Evolutionary conservation across 2,113 vertebrate species (phyloP).

Genomic region (Phylloscopus trochilus): DNA sequence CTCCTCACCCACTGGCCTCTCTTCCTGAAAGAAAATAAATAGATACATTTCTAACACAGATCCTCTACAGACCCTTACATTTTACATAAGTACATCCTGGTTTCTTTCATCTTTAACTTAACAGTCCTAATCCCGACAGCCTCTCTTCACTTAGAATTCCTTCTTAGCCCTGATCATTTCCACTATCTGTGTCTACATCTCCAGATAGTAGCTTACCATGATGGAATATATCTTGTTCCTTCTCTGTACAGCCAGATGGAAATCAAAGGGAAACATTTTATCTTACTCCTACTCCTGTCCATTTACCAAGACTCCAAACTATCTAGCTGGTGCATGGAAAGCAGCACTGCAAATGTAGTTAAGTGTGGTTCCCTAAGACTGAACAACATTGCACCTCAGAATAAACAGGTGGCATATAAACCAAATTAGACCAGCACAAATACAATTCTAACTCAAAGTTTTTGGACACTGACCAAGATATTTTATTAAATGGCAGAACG

Average conservation of each 20-base stretch:
- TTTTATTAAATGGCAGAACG: rapidly evolving
- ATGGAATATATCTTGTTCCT: not conserved
- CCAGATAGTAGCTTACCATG: not conserved
- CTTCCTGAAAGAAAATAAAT: not conserved
- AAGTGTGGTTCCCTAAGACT: not conserved
- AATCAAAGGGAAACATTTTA: slow-evolving; percentile 21
- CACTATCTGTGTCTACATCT: not conserved
- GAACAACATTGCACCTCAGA: not conserved
- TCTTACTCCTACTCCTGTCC: slow-evolving; percentile 16
- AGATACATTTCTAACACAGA: not conserved
- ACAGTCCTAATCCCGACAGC: not conserved
- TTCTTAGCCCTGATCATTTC: not conserved
- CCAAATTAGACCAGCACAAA: not conserved
- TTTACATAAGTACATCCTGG: not conserved
- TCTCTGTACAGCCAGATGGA: slow-evolving; percentile 29
- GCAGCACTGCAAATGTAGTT: not conserved
- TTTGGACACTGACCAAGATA: not conserved
- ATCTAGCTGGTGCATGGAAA: not conserved
- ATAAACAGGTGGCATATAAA: not conserved
- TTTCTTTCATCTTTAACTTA: not conserved
- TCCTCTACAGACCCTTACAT: not conserved
- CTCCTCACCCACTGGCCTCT: not conserved
- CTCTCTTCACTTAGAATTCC: not conserved
- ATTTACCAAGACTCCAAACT: not conserved
- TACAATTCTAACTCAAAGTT: not conserved